These are phyloP conservation scores for Nyctibius grandis DNA, from an alignment of 2,797 vertebrate species.

Conservation along the genomic window DNA sequence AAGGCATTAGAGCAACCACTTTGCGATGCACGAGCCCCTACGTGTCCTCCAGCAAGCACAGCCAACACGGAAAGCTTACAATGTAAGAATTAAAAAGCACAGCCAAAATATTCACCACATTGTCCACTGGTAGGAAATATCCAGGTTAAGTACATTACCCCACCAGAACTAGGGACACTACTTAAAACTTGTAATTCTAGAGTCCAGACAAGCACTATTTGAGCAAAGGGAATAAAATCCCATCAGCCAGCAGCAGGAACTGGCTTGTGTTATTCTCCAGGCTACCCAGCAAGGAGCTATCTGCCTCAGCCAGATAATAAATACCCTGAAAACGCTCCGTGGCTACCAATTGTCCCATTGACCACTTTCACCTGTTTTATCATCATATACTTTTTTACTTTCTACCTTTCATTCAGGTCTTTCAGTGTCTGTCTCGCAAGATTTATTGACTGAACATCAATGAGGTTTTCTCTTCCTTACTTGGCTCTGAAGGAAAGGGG, in stretches of 20 bases:
- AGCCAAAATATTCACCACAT: not conserved
- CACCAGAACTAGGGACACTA: not conserved
- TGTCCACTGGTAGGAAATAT: not conserved
- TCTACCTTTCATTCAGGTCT: not conserved
- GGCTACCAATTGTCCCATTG: not conserved
- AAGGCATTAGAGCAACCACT: not conserved
- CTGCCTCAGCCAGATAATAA: not conserved
- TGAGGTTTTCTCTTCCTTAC: constrained; percentile 35
- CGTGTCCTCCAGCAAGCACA: not conserved
- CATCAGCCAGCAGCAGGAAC: not conserved
- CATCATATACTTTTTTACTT: not conserved
- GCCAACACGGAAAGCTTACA: accelerated
- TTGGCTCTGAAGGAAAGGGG: not conserved
- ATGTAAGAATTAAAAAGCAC: not conserved
- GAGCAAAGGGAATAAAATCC: not conserved
- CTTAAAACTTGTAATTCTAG: not conserved
- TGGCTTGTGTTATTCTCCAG: not conserved
- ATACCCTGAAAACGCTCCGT: not conserved
- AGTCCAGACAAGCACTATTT: not conserved
- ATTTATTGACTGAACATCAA: constrained; percentile 38
- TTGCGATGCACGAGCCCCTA: not conserved
- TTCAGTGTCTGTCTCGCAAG: not conserved
- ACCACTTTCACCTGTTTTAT: not conserved
- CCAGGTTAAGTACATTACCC: not conserved
- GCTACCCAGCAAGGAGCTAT: not conserved